Evolutionary conservation across 2,888 invertebrate genomes (phyloP).

Genomic region (Torymus tubicola): DNA sequence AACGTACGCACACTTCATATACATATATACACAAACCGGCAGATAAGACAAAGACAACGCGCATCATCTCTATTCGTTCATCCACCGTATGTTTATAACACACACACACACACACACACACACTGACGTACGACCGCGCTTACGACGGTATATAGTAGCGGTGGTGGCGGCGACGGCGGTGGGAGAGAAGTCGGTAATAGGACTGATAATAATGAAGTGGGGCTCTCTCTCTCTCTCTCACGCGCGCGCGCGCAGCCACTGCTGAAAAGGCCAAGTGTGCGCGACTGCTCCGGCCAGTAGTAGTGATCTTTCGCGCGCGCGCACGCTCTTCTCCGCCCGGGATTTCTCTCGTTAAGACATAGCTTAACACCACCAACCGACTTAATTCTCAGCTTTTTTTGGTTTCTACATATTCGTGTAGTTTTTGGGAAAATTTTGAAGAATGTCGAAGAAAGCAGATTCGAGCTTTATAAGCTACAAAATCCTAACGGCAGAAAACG

Average conservation of each 20-base stretch:
- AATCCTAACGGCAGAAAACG: conserved; percentile 62
- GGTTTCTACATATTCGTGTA: too few species aligned
- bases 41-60: too few species aligned
- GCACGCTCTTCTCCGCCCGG: neutral
- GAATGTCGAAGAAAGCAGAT: conserved; percentile 51
- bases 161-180: neutral
- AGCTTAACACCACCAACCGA: too few species aligned
- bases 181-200: conserved; percentile 51
- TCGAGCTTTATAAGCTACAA: conserved; percentile 62
- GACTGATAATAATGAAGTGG: conserved; percentile 57
- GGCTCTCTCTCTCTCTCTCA: conserved; percentile 32
- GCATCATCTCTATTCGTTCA: too few species aligned
- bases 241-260: neutral
- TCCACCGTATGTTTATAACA: too few species aligned
- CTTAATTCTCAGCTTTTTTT: too few species aligned
- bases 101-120: too few species aligned
- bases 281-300: too few species aligned
- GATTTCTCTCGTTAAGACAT: too few species aligned
- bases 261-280: conserved; percentile 14
- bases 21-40: too few species aligned
- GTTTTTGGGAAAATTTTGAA: neutral
- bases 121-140: conserved; percentile 20
- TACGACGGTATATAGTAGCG: too few species aligned
- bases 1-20: too few species aligned
- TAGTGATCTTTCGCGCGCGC: neutral